A percentile compares a stretch with the other conserved stretches of the same genome.
Conservation (phyloP, 1,140 invertebrate species). For the Sinella curviseta region DNA sequence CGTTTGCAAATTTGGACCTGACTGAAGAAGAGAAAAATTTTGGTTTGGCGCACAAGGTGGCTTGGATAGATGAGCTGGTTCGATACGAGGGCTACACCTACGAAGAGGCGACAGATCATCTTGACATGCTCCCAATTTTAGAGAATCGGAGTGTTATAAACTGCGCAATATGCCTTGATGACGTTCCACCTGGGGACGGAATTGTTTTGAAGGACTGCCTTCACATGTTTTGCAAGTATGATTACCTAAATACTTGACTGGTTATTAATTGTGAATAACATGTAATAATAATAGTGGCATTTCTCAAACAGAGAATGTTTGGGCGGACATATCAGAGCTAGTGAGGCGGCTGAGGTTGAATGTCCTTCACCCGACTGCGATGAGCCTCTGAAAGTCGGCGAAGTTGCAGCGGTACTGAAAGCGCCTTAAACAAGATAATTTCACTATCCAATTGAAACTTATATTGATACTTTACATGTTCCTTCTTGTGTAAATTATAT, state of each 20-base stretch:
- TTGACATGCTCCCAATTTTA: conserved; percentile 53
- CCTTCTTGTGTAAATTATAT: conserved; percentile 14
- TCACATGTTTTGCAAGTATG: conserved; percentile 61
- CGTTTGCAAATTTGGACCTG: neutral
- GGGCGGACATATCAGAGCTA: neutral
- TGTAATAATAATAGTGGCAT: neutral
- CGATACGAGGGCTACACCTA: neutral
- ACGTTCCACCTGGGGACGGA: conserved; percentile 55
- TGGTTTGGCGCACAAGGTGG: neutral
- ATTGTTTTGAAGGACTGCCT: conserved; percentile 61
- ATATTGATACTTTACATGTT: neutral
- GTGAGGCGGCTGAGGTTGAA: neutral
- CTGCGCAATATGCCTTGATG: conserved; percentile 60
- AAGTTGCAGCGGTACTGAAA: neutral
- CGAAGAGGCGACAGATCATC: conserved; percentile 43
- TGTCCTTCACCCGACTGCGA: neutral
- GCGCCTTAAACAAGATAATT: too few relatives aligned
- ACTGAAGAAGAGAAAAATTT: neutral
- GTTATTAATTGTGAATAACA: neutral
- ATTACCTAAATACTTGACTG: neutral
- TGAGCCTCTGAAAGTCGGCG: neutral
- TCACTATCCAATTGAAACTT: too few relatives aligned
- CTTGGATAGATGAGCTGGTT: neutral
- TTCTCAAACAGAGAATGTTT: neutral
- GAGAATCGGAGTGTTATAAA: conserved; percentile 57